phyloP scores from a whole-genome alignment of 2,888 invertebrate genomes.

The Tiliacea citrago region DNA sequence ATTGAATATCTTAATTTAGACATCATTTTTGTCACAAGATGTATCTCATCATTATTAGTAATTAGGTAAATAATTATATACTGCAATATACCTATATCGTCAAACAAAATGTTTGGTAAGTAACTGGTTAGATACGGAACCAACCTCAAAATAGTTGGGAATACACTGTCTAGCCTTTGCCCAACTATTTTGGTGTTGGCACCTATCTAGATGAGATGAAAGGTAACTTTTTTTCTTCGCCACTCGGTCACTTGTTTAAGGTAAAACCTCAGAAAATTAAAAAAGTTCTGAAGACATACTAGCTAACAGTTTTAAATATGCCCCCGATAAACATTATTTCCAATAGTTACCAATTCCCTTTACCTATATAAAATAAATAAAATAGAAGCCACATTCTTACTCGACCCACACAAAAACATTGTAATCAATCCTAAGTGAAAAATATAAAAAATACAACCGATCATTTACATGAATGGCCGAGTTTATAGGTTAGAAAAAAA shows the following conservation, averaged over 20 bases:
- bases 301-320: neutral
- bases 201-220: neutral
- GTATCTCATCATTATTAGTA: neutral
- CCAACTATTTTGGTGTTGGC: neutral
- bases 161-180: neutral
- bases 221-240: neutral
- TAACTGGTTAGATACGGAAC: neutral
- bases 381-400: constrained; percentile 48
- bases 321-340: neutral
- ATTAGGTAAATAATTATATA: no score
- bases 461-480: constrained; percentile 67
- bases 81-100: neutral
- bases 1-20: constrained; percentile 1
- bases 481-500: constrained; percentile 72
- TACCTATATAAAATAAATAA: constrained; percentile 33
- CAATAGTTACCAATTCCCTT: constrained; percentile 9
- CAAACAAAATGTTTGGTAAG: neutral
- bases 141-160: neutral
- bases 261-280: constrained; percentile 1
- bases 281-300: constrained; percentile 10
- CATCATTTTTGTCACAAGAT: neutral
- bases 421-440: constrained; percentile 63
- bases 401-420: constrained; percentile 45
- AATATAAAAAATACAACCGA: constrained; percentile 59
- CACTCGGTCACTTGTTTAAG: neutral